Base-by-base conservation (phyloP, 2,113 vertebrate species). In the Zapornia atra region DNA sequence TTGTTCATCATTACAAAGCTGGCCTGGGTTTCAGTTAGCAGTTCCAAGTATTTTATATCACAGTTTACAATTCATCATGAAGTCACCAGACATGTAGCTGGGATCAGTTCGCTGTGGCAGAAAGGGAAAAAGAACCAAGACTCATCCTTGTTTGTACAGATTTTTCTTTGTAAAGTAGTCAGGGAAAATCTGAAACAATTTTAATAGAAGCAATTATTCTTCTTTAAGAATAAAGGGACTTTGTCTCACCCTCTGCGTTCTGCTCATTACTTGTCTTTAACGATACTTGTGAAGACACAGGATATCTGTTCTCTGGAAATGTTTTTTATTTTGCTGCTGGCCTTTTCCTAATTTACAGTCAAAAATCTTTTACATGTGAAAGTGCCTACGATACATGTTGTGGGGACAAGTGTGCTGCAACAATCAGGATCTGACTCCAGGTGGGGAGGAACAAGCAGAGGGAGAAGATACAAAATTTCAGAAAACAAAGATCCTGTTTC, bases 401-500 rank as follows among this genome's bases (percentile, higher is more conserved):
- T 46, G 57, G 65, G 59, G 66, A 91, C 53, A 85, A 92, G 86
- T 4, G 22, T 88, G 76, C 29, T 61, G 64, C 91, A 91, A 71
- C 57, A 76, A 90, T 57, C 40, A 71, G 85, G 59, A 60, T 69
- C n/a, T 65, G 51, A 20, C 40, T 82, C 59, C 63, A 86, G 87
- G 95, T 70, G 44, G 42, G 40, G 31, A 89, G 31, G 56, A 83
- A 96, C 33, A 87, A 85, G 82, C 18, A 3, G 77, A 69, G 46
- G 71, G 86, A 89, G 66, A 64, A 17, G 83, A 94, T 70, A 92
- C 36, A 84, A 79, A 92, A 68, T 75, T 93, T 96, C 86, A 82
- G 57, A 84, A 94, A 95, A 96, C 95, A 95, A 95, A 94, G 92
- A 94, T 90, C 85, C 51, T 56, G 96, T 96, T 96, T 96, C 96